Percentiles rank a stretch among this genome's conserved stretches.
Evolutionary conservation across 2,797 vertebrate genomes (phyloP).

Genomic region (Mus minutoides): DNA sequence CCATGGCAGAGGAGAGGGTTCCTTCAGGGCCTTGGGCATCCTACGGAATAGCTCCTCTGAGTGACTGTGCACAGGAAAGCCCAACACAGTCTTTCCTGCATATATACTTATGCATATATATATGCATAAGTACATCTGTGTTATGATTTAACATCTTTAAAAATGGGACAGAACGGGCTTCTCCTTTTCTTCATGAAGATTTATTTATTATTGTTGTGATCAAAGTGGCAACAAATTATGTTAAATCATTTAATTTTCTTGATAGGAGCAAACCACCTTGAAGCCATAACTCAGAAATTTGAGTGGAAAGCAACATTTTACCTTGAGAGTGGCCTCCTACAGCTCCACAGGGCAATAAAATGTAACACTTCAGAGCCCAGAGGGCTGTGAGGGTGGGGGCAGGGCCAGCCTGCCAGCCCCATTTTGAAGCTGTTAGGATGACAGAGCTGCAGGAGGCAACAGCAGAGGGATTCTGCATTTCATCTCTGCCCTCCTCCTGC

Average conservation of each 20-base stretch:
- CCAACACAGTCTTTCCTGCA: constrained; percentile 76
- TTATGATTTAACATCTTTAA: constrained; percentile 84
- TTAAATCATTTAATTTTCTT: constrained; percentile 86
- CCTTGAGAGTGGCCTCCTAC: constrained; percentile 73
- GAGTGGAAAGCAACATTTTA: constrained; percentile 78
- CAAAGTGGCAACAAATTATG: constrained; percentile 84
- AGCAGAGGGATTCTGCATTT: not conserved
- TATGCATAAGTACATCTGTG: constrained; percentile 74
- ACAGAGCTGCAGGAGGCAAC: not conserved
- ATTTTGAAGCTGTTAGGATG: not conserved
- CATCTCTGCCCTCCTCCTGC: not conserved
- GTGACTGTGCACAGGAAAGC: constrained; percentile 80
- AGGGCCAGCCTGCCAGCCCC: not conserved
- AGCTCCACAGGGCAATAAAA: constrained; percentile 77
- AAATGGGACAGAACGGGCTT: constrained; percentile 80
- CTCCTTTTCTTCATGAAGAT: constrained; percentile 82
- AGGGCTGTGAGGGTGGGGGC: not conserved
- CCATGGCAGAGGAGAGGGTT: constrained; percentile 72
- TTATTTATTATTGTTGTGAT: constrained; percentile 85
- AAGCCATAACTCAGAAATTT: constrained; percentile 84
- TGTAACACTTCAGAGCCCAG: constrained; percentile 68
- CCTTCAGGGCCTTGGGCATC: constrained; percentile 76
- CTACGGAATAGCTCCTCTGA: constrained; percentile 74
- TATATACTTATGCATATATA: not conserved
- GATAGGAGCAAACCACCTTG: constrained; percentile 83